These are phyloP conservation scores for Scaptomyza cyrtandrae DNA, from an alignment of 2,888 invertebrate genomes.

Conservation along the genomic window DNA sequence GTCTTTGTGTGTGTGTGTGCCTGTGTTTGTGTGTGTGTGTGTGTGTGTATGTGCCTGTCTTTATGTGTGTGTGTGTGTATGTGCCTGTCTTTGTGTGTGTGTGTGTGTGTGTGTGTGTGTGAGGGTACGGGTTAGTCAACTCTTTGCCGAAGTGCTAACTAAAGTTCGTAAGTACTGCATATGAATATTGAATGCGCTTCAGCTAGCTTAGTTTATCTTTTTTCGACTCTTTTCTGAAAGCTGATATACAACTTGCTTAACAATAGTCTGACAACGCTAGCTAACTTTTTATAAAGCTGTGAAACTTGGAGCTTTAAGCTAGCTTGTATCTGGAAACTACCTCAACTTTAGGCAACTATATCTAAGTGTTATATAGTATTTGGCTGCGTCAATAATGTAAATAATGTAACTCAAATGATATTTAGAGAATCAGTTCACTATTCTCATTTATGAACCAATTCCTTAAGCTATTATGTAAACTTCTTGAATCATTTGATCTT, in stretches of 20 bases:
- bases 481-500: background rate
- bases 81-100: background rate
- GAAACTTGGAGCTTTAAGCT: background rate
- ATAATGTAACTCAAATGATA: no score
- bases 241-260: slow-evolving; percentile 12
- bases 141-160: slow-evolving; percentile 35
- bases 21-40: no score
- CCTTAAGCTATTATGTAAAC: no score
- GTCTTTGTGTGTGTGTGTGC: background rate
- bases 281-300: background rate
- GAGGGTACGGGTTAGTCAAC: background rate
- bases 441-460: no score
- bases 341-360: no score
- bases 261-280: slow-evolving; percentile 5
- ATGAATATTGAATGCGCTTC: slow-evolving; percentile 52
- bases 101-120: background rate
- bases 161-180: slow-evolving; percentile 47
- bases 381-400: no score
- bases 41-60: no score
- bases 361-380: no score
- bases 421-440: no score
- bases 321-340: background rate
- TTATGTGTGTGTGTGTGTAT: background rate
- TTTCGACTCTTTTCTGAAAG: slow-evolving; percentile 11
- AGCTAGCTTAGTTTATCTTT: slow-evolving; percentile 17